Evolutionary conservation across 2,113 vertebrate genomes (phyloP), one percentile per base, ranked within the genome.

Genomic region (Dissostichus mawsoni): DNA sequence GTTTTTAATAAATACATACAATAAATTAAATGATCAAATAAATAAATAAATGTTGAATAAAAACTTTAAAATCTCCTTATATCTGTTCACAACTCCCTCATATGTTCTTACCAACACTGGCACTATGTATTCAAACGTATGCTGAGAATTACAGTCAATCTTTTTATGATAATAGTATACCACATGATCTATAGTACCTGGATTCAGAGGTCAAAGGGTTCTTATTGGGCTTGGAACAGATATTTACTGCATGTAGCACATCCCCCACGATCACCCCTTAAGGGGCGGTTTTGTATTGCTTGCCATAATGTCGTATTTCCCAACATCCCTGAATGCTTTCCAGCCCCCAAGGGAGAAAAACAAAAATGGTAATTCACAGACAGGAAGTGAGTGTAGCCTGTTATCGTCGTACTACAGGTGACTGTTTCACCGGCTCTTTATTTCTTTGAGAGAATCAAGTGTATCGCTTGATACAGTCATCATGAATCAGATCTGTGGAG

Each of bases 401-500:
- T 20, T 17, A 47, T 29, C 17, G 17, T 17, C 17, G 33, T 3
- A 74, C 25, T 16, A 11, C 33, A 33, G 36, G 55, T 65, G 62
- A 74, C 51, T 33, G 71, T 64, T 79, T 58, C 5, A 70, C 41
- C 63, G 44, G 10, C 8, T 53, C 33, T 50, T 74, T 66, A 62
- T 82, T 80, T 16, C 47, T 65, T 5, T 66, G 63, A 53, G 53
- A 48, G 45, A 33, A 50, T 62, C 36, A 23, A 29, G 29, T 25
- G 18, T 58, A 14, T 45, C 25, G 36, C 25, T 56, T n/a, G n/a
- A 67, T 50, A 16, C 14, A 64, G 23, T 23, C 66, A 4, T 68
- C 25, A 74, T 87, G 84, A 87, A 84, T 85, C 67, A 74, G 69
- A 14, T 18, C 63, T 45, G 47, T 68, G 47, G 36, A 71, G 56